A percentile compares a stretch with the other conserved stretches of the same genome.
Conservation (phyloP, 1,140 invertebrate genomes). For the Bradysia coprophila region DNA sequence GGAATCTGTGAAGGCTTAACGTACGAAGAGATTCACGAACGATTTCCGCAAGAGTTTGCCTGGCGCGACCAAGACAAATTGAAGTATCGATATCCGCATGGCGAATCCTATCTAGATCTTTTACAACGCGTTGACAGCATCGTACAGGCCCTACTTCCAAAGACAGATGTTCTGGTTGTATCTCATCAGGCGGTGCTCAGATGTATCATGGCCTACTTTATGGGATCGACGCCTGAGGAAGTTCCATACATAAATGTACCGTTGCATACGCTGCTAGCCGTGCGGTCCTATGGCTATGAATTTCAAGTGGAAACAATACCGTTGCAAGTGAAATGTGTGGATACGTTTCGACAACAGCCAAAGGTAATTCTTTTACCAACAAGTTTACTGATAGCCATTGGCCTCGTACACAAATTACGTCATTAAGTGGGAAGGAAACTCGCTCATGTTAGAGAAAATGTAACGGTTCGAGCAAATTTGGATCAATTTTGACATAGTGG, state of each 20-base stretch:
- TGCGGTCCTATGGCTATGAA: slow-evolving; percentile 64
- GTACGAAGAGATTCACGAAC: slow-evolving; percentile 83
- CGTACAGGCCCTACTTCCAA: slow-evolving; percentile 57
- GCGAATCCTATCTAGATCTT: slow-evolving; percentile 77
- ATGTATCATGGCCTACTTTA: slow-evolving; percentile 81
- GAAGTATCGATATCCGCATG: slow-evolving; percentile 80
- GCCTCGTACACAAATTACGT: neutral
- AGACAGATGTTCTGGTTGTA: slow-evolving; percentile 71
- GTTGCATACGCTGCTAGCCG: slow-evolving; percentile 75
- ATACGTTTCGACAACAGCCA: slow-evolving; percentile 57
- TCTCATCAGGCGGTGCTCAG: slow-evolving; percentile 81
- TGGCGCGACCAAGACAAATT: slow-evolving; percentile 82
- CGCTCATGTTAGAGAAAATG: neutral
- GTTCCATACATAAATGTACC: slow-evolving; percentile 83
- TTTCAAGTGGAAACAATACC: slow-evolving; percentile 66
- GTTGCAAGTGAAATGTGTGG: slow-evolving; percentile 66
- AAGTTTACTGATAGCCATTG: neutral
- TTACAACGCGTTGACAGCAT: slow-evolving; percentile 70
- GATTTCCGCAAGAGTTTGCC: slow-evolving; percentile 79
- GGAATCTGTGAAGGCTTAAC: slow-evolving; percentile 84
- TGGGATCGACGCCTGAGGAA: slow-evolving; percentile 68
- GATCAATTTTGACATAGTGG: neutral
- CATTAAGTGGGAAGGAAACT: neutral
- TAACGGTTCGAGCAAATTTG: neutral
- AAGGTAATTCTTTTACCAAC: slow-evolving; percentile 20